Conservation (phyloP, 2,113 vertebrate species). For the Oreochromis aureus region DNA sequence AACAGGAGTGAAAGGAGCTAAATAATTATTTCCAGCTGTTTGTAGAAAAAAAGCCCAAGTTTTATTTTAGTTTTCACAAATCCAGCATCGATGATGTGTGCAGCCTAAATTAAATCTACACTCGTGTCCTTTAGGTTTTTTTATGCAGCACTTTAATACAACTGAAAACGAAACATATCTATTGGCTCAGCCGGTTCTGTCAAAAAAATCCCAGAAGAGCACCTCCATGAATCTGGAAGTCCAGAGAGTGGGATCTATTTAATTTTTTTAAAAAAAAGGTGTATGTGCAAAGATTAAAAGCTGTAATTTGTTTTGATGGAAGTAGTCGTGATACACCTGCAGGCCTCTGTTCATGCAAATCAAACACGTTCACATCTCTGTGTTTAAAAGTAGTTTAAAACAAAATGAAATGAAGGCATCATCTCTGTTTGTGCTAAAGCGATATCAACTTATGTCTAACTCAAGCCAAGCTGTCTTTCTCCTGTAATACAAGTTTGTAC, state of each 20-base stretch:
- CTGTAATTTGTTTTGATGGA: not conserved
- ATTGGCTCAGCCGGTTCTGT: not conserved
- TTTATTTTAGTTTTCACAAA: not conserved
- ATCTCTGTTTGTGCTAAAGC: not conserved
- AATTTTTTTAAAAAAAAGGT: not conserved
- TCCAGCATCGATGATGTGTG: not conserved
- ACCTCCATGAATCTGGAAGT: not conserved
- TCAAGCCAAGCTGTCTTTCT: not conserved
- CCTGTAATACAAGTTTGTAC: not conserved
- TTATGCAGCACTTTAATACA: not conserved
- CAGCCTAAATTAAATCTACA: not conserved
- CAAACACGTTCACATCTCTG: not conserved
- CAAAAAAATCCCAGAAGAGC: not conserved
- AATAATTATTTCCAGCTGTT: not conserved
- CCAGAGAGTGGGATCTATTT: not conserved
- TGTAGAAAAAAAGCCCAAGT: not conserved
- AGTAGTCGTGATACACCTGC: not conserved
- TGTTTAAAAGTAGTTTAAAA: not conserved
- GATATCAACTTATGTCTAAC: not conserved
- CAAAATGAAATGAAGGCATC: fast-evolving
- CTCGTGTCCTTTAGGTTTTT: fast-evolving
- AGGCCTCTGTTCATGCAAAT: not conserved
- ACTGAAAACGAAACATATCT: not conserved
- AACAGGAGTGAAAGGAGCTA: not conserved
- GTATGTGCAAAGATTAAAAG: not conserved